Evolutionary conservation across 2,113 vertebrate species (phyloP).

Genomic region (Danionella cerebrum): DNA sequence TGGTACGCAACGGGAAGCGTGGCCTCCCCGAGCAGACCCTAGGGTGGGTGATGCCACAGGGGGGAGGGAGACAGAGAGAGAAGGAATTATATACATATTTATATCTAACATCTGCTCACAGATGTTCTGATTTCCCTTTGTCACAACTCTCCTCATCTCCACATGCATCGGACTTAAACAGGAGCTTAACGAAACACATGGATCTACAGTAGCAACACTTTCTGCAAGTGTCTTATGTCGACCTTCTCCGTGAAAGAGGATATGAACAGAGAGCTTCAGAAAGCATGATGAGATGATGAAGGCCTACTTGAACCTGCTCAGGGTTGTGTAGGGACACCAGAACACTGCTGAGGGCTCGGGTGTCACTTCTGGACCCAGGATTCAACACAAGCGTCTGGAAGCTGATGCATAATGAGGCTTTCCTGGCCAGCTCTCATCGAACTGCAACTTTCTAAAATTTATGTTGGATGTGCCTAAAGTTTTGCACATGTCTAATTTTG

Average conservation of each 20-base stretch:
- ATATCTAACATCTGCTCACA: conserved; percentile 54
- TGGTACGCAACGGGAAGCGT: conserved; percentile 53
- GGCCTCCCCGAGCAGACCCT: conserved; percentile 49
- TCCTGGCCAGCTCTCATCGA: conserved; percentile 7
- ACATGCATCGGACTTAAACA: conserved; percentile 35
- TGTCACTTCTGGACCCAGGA: conserved; percentile 13
- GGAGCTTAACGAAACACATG: conserved; percentile 27
- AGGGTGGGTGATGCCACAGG: conserved; percentile 34
- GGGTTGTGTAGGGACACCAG: conserved; percentile 30
- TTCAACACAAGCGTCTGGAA: conserved; percentile 28
- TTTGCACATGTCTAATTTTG: too few relatives aligned
- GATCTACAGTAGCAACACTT: background rate
- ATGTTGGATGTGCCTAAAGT: too few relatives aligned
- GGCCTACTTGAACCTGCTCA: conserved; percentile 15
- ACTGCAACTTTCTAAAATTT: conserved; percentile 5
- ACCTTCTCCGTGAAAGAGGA: conserved; percentile 15
- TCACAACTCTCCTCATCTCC: conserved; percentile 33
- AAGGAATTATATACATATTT: conserved; percentile 57
- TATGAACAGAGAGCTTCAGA: conserved; percentile 4
- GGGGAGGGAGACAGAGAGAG: conserved; percentile 27
- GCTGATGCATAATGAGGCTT: conserved; percentile 22
- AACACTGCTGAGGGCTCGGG: conserved; percentile 26
- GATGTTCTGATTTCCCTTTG: conserved; percentile 45
- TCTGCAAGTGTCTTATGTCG: background rate
- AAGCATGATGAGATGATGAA: conserved; percentile 24